phyloP scores from a whole-genome alignment of 2,113 vertebrate genomes.

The Bubalus kerabau region DNA sequence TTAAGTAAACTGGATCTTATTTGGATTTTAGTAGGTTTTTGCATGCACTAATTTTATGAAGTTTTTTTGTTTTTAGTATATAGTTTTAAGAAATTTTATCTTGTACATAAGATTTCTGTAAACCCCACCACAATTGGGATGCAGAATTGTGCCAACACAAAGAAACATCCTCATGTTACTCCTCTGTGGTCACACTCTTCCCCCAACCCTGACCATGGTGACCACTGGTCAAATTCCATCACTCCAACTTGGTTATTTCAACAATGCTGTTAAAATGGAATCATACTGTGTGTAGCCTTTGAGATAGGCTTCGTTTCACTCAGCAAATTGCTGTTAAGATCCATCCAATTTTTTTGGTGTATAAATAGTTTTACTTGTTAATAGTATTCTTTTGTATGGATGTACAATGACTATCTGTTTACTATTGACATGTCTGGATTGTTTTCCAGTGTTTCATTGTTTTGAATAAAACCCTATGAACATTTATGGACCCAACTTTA shows the following conservation, averaged over 20 bases:
- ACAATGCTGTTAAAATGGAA: not conserved
- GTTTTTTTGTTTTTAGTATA: not conserved
- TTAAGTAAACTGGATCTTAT: not conserved
- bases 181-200: not conserved
- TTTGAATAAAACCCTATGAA: not conserved
- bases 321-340: conserved; percentile 2
- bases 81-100: not conserved
- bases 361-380: not conserved
- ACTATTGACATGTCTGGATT: not conserved
- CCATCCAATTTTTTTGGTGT: not conserved
- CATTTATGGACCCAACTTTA: not conserved
- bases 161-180: not conserved
- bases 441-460: not conserved
- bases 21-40: not conserved
- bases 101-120: not conserved
- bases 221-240: not conserved
- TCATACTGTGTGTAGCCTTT: not conserved
- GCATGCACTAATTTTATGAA: not conserved
- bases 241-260: not conserved
- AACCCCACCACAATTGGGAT: not conserved
- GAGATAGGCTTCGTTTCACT: not conserved
- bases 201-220: not conserved
- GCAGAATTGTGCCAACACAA: not conserved
- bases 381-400: not conserved
- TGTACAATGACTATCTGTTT: not conserved